A percentile compares a stretch with the other conserved stretches of the same genome.
Conservation (phyloP, 2,113 vertebrate genomes). For the Eclectus roratus region DNA sequence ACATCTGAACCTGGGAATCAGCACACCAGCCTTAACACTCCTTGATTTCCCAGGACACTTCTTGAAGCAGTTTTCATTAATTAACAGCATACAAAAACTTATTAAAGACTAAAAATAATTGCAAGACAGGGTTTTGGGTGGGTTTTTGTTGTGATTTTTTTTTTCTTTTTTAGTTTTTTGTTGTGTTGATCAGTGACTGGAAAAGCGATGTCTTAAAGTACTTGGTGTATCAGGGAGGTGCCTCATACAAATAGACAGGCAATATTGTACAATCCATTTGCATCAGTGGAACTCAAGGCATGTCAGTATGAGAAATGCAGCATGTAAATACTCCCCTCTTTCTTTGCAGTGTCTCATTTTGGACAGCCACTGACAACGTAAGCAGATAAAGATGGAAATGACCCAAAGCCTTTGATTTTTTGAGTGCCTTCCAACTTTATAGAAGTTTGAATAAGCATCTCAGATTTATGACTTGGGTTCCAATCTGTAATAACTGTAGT, state of each 20-base stretch:
- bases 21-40: neutral
- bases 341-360: neutral
- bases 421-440: fast-evolving
- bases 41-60: neutral
- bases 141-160: neutral
- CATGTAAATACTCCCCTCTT: neutral
- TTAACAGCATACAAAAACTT: neutral
- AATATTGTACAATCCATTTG: neutral
- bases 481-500: neutral
- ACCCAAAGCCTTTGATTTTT: neutral
- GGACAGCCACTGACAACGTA: neutral
- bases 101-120: neutral
- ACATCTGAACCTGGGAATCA: neutral
- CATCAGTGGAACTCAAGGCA: neutral
- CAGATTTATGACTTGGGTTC: neutral
- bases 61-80: neutral
- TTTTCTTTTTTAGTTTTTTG: neutral
- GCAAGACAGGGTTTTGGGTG: neutral
- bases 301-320: neutral
- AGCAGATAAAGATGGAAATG: neutral
- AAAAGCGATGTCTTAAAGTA: neutral
- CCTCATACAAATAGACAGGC: neutral
- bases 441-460: neutral
- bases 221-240: fast-evolving
- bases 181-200: neutral